Conservation (phyloP, 2,797 vertebrate genomes). For the Melanotaenia pygmaea region DNA sequence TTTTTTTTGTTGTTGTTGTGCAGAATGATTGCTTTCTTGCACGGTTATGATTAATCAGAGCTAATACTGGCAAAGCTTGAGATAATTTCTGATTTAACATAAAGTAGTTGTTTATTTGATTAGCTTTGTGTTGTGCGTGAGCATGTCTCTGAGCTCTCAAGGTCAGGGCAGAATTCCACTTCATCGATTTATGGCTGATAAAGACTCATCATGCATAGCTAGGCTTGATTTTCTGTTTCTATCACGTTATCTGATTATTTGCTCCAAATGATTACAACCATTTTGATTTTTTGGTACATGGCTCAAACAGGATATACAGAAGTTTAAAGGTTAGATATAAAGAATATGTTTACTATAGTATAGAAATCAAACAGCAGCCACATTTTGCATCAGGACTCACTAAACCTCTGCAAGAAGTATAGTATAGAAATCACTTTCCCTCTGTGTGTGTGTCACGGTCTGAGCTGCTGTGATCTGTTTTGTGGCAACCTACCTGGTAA, state of each 20-base stretch:
- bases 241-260: background rate
- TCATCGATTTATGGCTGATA: conserved; percentile 49
- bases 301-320: background rate
- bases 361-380: too few relatives aligned
- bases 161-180: conserved; percentile 60
- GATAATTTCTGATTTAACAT: conserved; percentile 63
- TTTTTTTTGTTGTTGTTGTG: background rate
- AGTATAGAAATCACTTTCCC: background rate
- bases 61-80: conserved; percentile 57
- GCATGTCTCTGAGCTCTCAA: conserved; percentile 59
- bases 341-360: background rate
- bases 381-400: too few relatives aligned
- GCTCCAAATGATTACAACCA: background rate
- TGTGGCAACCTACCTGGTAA: background rate
- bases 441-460: background rate
- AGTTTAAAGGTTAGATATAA: background rate
- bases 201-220: conserved; percentile 48
- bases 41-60: conserved; percentile 67
- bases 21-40: conserved; percentile 45
- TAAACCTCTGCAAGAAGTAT: too few relatives aligned
- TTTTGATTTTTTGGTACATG: background rate
- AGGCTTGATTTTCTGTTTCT: conserved; percentile 19
- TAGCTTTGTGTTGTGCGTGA: conserved; percentile 27
- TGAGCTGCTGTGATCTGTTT: background rate
- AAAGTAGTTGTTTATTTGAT: conserved; percentile 67